These are phyloP conservation scores for Brachionus koreanus DNA, from an alignment of 1,140 invertebrate genomes.

Conservation along the genomic window DNA sequence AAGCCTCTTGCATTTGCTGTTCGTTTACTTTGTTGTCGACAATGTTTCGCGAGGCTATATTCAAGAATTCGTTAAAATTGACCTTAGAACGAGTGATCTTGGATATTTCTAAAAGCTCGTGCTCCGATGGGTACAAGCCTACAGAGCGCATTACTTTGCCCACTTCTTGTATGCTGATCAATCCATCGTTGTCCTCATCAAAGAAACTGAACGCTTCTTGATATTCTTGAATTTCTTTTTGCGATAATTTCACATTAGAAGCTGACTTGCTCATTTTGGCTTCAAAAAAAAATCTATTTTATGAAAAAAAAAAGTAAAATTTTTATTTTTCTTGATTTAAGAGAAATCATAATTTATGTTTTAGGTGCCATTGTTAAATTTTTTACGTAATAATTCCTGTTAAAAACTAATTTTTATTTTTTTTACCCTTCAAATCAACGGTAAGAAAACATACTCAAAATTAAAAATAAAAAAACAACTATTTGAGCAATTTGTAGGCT, in stretches of 20 bases:
- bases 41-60: neutral
- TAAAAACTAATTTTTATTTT: neutral
- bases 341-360: neutral
- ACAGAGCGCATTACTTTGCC: conserved; percentile 39
- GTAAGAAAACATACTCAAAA: neutral
- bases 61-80: conserved; percentile 34
- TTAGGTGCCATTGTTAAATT: neutral
- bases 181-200: conserved; percentile 14
- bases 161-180: conserved; percentile 24
- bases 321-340: neutral
- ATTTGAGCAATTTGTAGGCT: neutral
- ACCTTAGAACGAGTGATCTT: conserved; percentile 20
- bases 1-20: conserved; percentile 35
- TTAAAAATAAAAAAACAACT: neutral
- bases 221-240: conserved; percentile 35
- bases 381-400: neutral
- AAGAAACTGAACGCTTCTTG: conserved; percentile 43
- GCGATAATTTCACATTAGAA: neutral
- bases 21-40: conserved; percentile 26
- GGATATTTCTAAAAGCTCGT: neutral
- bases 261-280: conserved; percentile 24
- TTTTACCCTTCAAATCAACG: neutral
- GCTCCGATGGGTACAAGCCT: conserved; percentile 31
- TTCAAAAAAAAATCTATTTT: neutral
- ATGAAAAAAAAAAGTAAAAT: neutral